phyloP scores from a whole-genome alignment of 2,888 invertebrate species.

The Chloroclysta siterata region DNA sequence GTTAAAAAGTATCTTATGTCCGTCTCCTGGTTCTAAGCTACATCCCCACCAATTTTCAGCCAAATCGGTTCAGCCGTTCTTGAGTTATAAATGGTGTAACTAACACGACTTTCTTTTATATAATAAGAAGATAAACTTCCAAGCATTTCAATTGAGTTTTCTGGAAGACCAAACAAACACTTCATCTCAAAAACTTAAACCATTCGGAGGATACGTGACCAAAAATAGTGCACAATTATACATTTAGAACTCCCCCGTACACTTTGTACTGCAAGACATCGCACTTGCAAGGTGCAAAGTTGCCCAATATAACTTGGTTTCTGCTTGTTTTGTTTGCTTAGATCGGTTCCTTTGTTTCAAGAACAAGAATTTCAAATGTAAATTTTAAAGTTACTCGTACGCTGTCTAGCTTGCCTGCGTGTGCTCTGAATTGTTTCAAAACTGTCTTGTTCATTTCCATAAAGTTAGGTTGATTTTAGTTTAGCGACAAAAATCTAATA shows the following conservation, averaged over 20 bases:
- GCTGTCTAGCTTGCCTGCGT: constrained; percentile 34
- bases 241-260: constrained; percentile 24
- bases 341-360: constrained; percentile 56
- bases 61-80: too few species aligned
- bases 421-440: constrained; percentile 39
- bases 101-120: too few species aligned
- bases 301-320: constrained; percentile 62
- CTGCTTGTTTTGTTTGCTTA: constrained; percentile 53
- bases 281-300: constrained; percentile 55
- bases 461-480: not conserved
- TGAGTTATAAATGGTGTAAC: too few species aligned
- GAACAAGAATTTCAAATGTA: constrained; percentile 53
- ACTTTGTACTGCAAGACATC: constrained; percentile 28
- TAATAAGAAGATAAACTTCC: not conserved
- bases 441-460: constrained; percentile 10
- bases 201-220: constrained; percentile 24
- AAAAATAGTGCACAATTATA: constrained; percentile 27
- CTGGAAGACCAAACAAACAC: constrained; percentile 12
- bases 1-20: too few species aligned
- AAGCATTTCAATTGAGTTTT: not conserved
- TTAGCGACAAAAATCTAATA: not conserved
- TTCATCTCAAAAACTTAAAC: constrained; percentile 20
- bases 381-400: constrained; percentile 48
- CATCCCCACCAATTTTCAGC: too few species aligned
- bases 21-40: too few species aligned